A percentile compares a stretch with the other conserved stretches of the same genome.
Evolutionary conservation across 2,888 invertebrate species (phyloP).

Genomic region (Tubiluchus corallicola): DNA sequence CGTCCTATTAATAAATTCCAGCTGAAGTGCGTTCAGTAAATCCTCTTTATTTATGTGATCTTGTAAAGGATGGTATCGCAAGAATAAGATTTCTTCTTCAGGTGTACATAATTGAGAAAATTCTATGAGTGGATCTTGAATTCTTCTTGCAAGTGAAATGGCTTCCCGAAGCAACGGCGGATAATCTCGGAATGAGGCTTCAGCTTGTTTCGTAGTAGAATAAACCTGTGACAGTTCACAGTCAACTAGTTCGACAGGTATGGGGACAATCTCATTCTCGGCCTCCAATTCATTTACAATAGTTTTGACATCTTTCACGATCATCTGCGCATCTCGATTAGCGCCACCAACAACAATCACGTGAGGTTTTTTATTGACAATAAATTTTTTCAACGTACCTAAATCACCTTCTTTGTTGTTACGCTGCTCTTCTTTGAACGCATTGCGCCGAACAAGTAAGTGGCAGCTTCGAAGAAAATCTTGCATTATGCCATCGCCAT

Average conservation of each 20-base stretch:
- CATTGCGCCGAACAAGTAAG: slow-evolving; percentile 49
- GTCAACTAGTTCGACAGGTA: slow-evolving; percentile 77
- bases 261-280: slow-evolving; percentile 58
- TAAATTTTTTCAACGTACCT: slow-evolving; percentile 52
- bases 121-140: slow-evolving; percentile 90
- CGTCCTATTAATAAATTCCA: slow-evolving; percentile 77
- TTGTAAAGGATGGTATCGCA: slow-evolving; percentile 65
- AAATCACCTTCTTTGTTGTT: slow-evolving; percentile 46
- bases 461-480: slow-evolving; percentile 76
- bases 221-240: slow-evolving; percentile 81
- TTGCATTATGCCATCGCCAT: slow-evolving; percentile 72
- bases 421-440: slow-evolving; percentile 42
- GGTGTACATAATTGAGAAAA: slow-evolving; percentile 85
- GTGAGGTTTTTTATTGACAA: slow-evolving; percentile 76
- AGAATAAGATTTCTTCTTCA: slow-evolving; percentile 87
- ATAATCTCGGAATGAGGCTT: slow-evolving; percentile 72
- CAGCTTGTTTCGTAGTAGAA: slow-evolving; percentile 69
- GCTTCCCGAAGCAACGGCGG: slow-evolving; percentile 77
- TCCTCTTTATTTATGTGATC: slow-evolving; percentile 51
- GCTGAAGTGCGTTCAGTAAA: slow-evolving; percentile 56
- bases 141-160: slow-evolving; percentile 67
- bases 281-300: slow-evolving; percentile 32
- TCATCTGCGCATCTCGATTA: slow-evolving; percentile 56
- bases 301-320: slow-evolving; percentile 31
- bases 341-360: slow-evolving; percentile 78